Evolutionary conservation across 2,888 invertebrate genomes (phyloP).

Genomic region (Endomychus coccineus): DNA sequence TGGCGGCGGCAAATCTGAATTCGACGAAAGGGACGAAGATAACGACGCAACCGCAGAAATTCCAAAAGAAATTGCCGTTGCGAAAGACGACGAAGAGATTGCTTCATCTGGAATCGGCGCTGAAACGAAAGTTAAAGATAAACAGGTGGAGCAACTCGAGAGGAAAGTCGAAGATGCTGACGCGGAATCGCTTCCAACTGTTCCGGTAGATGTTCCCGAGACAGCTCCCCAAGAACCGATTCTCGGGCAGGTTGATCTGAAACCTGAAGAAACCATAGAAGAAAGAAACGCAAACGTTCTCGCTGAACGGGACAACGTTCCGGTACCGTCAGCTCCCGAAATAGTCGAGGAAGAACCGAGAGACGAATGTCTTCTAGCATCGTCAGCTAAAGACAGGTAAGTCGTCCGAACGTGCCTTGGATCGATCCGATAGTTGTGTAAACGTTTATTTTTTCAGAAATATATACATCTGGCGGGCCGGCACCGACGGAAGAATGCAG

Average conservation of each 20-base stretch:
- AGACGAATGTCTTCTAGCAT: conserved; percentile 56
- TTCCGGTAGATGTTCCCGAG: no score
- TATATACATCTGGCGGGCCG: conserved; percentile 58
- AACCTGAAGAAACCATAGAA: conserved; percentile 1
- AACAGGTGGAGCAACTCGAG: no score
- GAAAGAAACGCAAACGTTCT: conserved; percentile 3
- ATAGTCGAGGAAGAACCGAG: conserved; percentile 25
- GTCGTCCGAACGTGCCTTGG: conserved; percentile 27
- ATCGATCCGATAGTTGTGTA: conserved; percentile 4
- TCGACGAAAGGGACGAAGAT: neutral
- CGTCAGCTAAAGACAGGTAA: conserved; percentile 59
- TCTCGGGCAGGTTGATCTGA: conserved; percentile 3
- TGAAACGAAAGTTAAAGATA: neutral
- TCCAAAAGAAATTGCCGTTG: neutral
- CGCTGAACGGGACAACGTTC: conserved; percentile 2
- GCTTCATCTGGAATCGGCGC: no score
- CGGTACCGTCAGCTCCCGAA: conserved; percentile 2
- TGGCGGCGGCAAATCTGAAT: conserved; percentile 4
- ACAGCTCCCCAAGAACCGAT: neutral
- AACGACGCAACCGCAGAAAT: no score
- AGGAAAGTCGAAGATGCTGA: neutral
- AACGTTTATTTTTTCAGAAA: conserved; percentile 39
- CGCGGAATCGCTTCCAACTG: neutral
- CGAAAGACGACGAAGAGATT: neutral
- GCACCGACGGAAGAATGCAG: conserved; percentile 51